A percentile compares a stretch with the other conserved stretches of the same genome.
These are phyloP conservation scores for Cerastoderma edule DNA, from an alignment of 2,888 invertebrate species.

Conservation along the genomic window DNA sequence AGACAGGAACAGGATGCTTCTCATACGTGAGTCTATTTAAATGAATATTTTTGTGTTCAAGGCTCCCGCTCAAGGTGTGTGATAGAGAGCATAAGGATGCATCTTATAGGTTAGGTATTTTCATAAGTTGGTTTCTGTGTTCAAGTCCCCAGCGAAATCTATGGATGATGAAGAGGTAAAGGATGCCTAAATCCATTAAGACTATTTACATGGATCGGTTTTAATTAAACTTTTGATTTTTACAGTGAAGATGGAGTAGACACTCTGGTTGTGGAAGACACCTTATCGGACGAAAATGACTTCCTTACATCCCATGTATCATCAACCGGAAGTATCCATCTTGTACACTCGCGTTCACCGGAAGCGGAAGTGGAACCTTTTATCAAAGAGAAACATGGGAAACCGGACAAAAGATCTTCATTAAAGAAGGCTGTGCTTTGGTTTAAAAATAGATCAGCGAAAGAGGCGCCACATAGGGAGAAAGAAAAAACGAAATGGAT, in stretches of 20 bases:
- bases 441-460: background rate
- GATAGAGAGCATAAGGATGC: background rate
- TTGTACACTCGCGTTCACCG: background rate
- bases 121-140: too few relatives aligned
- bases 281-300: background rate
- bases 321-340: constrained; percentile 45
- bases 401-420: background rate
- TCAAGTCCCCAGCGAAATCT: background rate
- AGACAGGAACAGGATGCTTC: constrained; percentile 34
- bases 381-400: background rate
- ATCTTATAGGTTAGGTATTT: background rate
- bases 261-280: too few relatives aligned
- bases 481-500: constrained; percentile 40
- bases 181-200: background rate
- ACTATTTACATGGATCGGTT: too few relatives aligned
- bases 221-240: too few relatives aligned
- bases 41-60: background rate
- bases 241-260: constrained; percentile 3
- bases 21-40: background rate
- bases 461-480: background rate
- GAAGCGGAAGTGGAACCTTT: background rate
- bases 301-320: constrained; percentile 17
- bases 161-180: background rate
- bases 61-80: too few relatives aligned
- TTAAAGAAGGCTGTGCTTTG: background rate